These are phyloP conservation scores for Struthio camelus DNA, from an alignment of 2,113 vertebrate genomes.

Conservation along the genomic window DNA sequence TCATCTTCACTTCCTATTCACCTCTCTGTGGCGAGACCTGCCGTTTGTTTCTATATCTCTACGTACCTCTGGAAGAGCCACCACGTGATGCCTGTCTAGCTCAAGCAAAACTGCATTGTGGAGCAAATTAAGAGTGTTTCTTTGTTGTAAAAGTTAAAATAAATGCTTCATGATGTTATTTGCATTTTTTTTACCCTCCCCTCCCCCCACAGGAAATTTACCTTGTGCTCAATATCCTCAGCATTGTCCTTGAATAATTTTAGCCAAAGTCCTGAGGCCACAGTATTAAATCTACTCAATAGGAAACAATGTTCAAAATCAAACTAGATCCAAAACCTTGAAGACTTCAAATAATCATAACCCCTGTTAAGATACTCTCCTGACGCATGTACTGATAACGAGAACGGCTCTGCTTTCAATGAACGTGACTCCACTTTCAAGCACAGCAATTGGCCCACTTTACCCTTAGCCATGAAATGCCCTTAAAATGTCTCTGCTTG, in stretches of 20 bases:
- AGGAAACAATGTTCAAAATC: neutral
- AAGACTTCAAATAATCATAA: neutral
- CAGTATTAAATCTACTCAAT: neutral
- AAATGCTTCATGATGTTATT: neutral
- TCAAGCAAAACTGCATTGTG: neutral
- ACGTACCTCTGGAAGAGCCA: too few relatives aligned
- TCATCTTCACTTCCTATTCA: too few relatives aligned
- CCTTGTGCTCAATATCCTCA: neutral
- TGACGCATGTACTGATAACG: fast-evolving
- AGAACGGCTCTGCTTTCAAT: neutral
- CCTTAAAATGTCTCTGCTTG: neutral
- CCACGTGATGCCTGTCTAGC: too few relatives aligned
- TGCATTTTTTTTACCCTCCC: neutral
- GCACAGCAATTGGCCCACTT: neutral
- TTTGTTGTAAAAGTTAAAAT: neutral
- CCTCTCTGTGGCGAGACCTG: neutral
- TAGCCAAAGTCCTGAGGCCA: neutral
- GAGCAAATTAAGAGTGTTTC: neutral
- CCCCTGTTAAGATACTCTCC: neutral
- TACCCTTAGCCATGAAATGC: too few relatives aligned
- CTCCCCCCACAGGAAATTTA: neutral
- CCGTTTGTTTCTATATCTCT: neutral
- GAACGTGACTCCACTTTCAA: neutral
- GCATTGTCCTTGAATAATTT: neutral
- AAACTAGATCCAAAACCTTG: neutral